These are phyloP conservation scores for Seriola aureovittata DNA, from an alignment of 2,113 vertebrate species.

Conservation along the genomic window DNA sequence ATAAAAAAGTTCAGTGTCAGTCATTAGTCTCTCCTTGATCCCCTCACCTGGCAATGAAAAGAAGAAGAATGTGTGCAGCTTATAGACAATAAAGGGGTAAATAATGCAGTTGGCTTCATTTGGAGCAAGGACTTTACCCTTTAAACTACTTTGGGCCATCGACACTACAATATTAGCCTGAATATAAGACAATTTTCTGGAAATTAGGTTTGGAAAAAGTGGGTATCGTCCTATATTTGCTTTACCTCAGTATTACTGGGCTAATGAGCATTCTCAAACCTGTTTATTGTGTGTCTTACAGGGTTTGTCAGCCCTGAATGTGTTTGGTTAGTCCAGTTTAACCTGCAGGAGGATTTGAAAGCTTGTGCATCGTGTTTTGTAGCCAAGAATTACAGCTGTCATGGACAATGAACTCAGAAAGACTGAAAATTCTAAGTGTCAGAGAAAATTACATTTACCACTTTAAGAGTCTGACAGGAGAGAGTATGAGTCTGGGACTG, in stretches of 20 bases:
- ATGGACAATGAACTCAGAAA: not conserved
- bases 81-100: not conserved
- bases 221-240: too few species aligned
- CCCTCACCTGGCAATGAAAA: not conserved
- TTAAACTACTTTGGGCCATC: not conserved
- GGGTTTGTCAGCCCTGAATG: too few species aligned
- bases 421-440: not conserved
- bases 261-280: too few species aligned
- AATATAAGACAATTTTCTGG: not conserved
- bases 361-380: not conserved
- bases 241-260: too few species aligned
- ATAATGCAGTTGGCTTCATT: not conserved
- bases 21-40: not conserved
- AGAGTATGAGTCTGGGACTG: not conserved
- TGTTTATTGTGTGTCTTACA: too few species aligned
- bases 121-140: not conserved
- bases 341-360: too few species aligned
- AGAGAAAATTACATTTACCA: not conserved
- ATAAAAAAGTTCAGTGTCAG: not conserved
- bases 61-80: not conserved
- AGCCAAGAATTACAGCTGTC: not conserved
- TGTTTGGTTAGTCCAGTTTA: too few species aligned
- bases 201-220: too few species aligned
- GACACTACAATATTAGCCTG: too few species aligned
- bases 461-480: not conserved